Conservation (phyloP, 2,888 invertebrate genomes). For the Nemapogon koenigi region DNA sequence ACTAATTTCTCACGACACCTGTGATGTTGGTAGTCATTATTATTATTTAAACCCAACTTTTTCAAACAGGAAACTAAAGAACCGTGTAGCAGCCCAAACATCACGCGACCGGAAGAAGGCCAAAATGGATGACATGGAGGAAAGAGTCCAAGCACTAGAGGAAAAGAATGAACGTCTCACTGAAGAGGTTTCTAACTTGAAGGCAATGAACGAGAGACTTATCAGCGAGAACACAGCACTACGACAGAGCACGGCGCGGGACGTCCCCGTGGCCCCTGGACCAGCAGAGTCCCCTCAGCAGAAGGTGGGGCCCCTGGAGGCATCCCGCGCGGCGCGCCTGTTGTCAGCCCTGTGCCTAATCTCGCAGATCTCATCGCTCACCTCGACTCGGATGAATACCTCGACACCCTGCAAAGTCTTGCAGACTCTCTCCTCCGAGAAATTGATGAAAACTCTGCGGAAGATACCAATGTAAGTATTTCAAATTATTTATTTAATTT, state of each 20-base stretch:
- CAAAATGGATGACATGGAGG: slow-evolving; percentile 89
- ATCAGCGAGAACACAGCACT: slow-evolving; percentile 69
- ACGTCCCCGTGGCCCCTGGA: slow-evolving; percentile 75
- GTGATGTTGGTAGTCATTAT: too few relatives aligned
- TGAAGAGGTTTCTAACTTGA: slow-evolving; percentile 70
- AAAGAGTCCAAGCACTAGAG: slow-evolving; percentile 67
- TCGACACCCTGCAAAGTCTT: slow-evolving; percentile 79
- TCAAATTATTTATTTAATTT: too few relatives aligned
- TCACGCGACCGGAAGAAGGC: slow-evolving; percentile 96
- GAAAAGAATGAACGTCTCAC: slow-evolving; percentile 69
- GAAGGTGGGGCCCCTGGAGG: slow-evolving; percentile 84
- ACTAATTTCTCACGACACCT: too few relatives aligned
- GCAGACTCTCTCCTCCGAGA: slow-evolving; percentile 84
- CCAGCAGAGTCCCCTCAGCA: slow-evolving; percentile 94
- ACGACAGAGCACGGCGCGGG: slow-evolving; percentile 63
- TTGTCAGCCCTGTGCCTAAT: slow-evolving; percentile 82
- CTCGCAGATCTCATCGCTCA: slow-evolving; percentile 84
- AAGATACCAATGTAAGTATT: slow-evolving; percentile 68
- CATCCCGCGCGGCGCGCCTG: slow-evolving; percentile 73
- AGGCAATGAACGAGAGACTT: slow-evolving; percentile 72
- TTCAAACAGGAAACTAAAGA: slow-evolving; percentile 95
- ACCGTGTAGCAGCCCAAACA: slow-evolving; percentile 96
- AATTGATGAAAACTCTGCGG: slow-evolving; percentile 73
- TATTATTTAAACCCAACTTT: too few relatives aligned
- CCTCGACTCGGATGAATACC: slow-evolving; percentile 76